Evolutionary conservation across 2,888 invertebrate species (phyloP), one percentile per base, ranked within the genome.

Genomic region (Drosophila nr. perissopoda): DNA sequence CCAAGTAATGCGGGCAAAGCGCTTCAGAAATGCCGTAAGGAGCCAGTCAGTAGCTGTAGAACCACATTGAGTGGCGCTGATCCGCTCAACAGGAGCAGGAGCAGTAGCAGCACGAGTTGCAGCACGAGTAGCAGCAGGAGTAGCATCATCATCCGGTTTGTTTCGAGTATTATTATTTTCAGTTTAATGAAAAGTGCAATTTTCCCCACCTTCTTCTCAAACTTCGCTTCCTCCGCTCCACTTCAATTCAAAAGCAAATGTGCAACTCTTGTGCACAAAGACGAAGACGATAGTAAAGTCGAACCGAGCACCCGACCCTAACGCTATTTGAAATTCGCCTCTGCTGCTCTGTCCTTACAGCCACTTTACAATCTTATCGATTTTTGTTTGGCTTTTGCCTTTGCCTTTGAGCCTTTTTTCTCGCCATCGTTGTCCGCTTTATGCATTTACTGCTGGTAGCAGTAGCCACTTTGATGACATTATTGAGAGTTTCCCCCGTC

Each of bases 181-280:
- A 87, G 83, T 74, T 89, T 89, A 87, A 87, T 87, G 86, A 89
- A 89, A 89, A 89, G 83, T 87, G 86, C 89, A 87, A 74, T 79
- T 74, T 83, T 62, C 72, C 62, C 57, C 78, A 10, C 53, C 53
- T 33, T 18, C 27, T 27, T 21, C 27, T 16, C 21, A 16, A 49
- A 21, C 38, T n/a, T 38, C 34, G n/a, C 10, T 25, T 6, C 13
- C 52, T 13, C 18, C 75, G 40, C 74, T 31, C 42, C 81, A 86
- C 81, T 83, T 79, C 66, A 75, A 75, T 81, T 67, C 60, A 72
- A 88, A 86, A 81, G 84, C 83, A 78, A 79, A 79, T 84, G 87
- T 87, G 83, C 82, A 82, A 81, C 77, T 78, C 65, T 66, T 56
- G 53, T 53, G 62, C 79, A 79, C 84, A 83, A 86, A 83, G 86